Conservation (phyloP, 2,113 vertebrate genomes). For the Scophthalmus maximus region DNA sequence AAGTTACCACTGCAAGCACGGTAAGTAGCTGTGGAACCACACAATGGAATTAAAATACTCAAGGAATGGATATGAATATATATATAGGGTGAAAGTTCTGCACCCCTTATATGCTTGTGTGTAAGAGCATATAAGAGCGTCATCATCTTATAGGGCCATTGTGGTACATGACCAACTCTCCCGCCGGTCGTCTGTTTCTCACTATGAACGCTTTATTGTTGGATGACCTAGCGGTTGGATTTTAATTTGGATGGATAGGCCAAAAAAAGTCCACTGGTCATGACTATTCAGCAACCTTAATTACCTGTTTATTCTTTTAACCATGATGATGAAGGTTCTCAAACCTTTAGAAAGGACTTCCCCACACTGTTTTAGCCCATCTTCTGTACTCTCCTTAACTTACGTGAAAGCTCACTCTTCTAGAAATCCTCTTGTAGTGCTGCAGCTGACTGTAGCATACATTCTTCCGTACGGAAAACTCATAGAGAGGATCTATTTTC, state of each 20-base stretch:
- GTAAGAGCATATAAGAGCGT: slow-evolving; percentile 10
- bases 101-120: not conserved
- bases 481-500: slow-evolving; percentile 35
- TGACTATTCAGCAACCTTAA: no score
- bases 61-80: not conserved
- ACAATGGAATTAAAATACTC: not conserved
- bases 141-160: slow-evolving; percentile 1
- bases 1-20: not conserved
- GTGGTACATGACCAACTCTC: not conserved
- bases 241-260: no score
- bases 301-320: not conserved
- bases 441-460: not conserved
- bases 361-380: no score
- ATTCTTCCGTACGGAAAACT: slow-evolving; percentile 37
- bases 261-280: no score
- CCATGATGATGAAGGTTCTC: not conserved
- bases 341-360: not conserved
- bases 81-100: not conserved
- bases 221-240: no score
- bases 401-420: not conserved
- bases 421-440: not conserved
- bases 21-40: not conserved
- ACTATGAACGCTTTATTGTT: no score
- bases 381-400: not conserved
- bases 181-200: no score